Evolutionary conservation across 2,113 vertebrate genomes (phyloP).

Genomic region (Glareola pratincola): DNA sequence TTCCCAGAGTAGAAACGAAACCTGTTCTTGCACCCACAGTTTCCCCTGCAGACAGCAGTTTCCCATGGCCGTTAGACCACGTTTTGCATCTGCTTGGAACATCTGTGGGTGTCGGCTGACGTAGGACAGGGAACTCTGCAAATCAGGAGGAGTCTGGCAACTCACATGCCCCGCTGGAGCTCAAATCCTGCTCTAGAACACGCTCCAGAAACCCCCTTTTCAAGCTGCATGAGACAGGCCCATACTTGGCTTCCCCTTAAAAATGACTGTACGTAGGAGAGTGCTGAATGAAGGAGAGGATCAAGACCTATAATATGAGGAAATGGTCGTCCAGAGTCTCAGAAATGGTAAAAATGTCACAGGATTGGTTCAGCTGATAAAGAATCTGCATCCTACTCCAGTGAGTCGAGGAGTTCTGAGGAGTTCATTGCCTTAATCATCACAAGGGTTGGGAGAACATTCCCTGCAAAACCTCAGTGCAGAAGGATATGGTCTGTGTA

Average conservation of each 20-base stretch:
- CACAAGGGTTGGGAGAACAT: rapidly evolving
- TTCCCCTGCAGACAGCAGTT: background rate
- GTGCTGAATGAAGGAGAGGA: background rate
- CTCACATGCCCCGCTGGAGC: background rate
- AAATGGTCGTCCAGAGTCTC: background rate
- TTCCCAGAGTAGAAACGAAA: background rate
- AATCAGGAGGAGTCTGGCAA: background rate
- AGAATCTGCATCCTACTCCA: background rate
- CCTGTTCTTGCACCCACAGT: rapidly evolving
- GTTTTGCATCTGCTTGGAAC: background rate
- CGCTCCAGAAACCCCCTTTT: background rate
- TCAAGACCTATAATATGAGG: rapidly evolving
- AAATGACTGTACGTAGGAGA: background rate
- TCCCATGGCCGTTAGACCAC: background rate
- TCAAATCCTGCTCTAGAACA: background rate
- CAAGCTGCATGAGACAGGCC: background rate
- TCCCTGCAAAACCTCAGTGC: background rate
- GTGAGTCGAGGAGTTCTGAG: background rate
- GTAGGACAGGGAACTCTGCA: background rate
- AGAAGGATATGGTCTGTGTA: background rate
- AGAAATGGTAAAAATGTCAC: background rate
- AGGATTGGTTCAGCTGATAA: background rate
- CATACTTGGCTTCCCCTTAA: background rate
- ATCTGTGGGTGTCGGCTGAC: background rate
- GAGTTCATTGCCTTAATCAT: background rate